Conservation (phyloP, 2,888 invertebrate species). For the Scelioninae gen. 1 region DNA sequence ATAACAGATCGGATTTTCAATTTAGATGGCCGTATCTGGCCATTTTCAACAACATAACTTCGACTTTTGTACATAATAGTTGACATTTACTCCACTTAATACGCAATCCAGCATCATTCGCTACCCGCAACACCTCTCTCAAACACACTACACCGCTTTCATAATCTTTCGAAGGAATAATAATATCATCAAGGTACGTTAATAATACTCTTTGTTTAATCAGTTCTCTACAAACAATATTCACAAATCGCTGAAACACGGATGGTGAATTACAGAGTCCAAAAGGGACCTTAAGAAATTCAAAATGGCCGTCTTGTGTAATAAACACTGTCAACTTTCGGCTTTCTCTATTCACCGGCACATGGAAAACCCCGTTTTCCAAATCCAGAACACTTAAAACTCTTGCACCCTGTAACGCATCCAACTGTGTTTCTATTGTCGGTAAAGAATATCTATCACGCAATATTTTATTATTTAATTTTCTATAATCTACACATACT, state of each 20-base stretch:
- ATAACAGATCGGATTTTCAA: not conserved
- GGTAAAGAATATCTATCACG: not conserved
- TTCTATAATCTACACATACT: slow-evolving; percentile 1
- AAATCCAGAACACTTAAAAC: not conserved
- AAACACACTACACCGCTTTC: not conserved
- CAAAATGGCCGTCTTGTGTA: no score
- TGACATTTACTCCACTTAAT: slow-evolving; percentile 11
- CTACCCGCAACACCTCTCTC: not conserved
- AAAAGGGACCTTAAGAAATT: no score
- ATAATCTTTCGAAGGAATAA: not conserved
- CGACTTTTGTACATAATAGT: not conserved
- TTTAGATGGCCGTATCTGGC: not conserved
- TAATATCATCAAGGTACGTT: no score
- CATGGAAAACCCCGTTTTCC: not conserved
- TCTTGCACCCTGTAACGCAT: not conserved
- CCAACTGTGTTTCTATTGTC: not conserved
- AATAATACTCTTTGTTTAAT: no score
- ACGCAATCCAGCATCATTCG: not conserved
- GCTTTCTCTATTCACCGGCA: not conserved
- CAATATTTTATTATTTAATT: not conserved
- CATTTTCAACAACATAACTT: slow-evolving; percentile 4
- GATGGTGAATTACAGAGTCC: not conserved
- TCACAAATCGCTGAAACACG: no score
- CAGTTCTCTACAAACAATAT: no score
- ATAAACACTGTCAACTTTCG: not conserved